phyloP scores from a whole-genome alignment of 2,113 vertebrate genomes.

The Myotis yumanensis region DNA sequence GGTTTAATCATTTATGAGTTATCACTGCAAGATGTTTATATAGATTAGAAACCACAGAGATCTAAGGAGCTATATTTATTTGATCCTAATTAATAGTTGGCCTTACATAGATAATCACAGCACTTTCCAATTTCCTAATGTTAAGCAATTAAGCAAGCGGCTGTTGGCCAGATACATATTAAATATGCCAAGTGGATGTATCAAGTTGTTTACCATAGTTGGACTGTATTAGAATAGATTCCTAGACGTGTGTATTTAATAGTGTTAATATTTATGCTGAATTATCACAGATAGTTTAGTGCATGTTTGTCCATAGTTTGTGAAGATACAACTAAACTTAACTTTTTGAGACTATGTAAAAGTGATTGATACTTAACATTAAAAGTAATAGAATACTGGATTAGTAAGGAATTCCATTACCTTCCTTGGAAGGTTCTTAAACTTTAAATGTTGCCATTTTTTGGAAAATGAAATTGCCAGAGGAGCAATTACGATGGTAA shows the following conservation, averaged over 20 bases:
- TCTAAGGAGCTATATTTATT: slow-evolving; percentile 68
- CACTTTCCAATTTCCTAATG: slow-evolving; percentile 66
- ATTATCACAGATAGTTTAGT: background rate
- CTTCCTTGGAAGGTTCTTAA: background rate
- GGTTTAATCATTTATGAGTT: slow-evolving; percentile 71
- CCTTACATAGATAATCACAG: slow-evolving; percentile 61
- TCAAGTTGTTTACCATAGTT: slow-evolving; percentile 29
- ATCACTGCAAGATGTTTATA: slow-evolving; percentile 55
- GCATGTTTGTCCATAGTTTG: background rate
- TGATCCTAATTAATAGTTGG: slow-evolving; percentile 66
- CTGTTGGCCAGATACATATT: slow-evolving; percentile 56
- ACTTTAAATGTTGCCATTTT: background rate
- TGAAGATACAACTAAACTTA: slow-evolving; percentile 9
- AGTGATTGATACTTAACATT: background rate
- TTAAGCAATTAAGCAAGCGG: slow-evolving; percentile 65
- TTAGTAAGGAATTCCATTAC: background rate
- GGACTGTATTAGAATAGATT: background rate
- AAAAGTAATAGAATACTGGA: background rate
- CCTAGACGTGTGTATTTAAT: background rate
- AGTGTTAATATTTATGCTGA: background rate
- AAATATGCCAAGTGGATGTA: slow-evolving; percentile 53
- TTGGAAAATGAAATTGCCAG: slow-evolving; percentile 21
- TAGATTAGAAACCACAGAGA: slow-evolving; percentile 74
- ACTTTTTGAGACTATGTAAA: background rate
- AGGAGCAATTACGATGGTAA: slow-evolving; percentile 4